phyloP scores from a whole-genome alignment of 2,888 invertebrate species.

The Seira musarum region DNA sequence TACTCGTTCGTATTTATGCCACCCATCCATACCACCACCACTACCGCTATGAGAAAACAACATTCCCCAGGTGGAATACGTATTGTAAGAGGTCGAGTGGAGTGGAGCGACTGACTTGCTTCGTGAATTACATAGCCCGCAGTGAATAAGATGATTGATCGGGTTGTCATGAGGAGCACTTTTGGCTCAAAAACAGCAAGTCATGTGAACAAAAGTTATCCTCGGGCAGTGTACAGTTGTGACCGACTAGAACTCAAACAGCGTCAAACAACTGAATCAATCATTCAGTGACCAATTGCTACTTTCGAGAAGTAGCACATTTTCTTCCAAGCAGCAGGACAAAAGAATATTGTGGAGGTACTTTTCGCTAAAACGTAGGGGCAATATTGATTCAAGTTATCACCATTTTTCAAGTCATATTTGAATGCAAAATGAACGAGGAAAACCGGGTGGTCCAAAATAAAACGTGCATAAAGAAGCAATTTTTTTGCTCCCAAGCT shows the following conservation, averaged over 20 bases:
- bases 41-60: slow-evolving; percentile 18
- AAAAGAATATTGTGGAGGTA: too few species aligned
- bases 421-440: too few species aligned
- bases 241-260: neutral
- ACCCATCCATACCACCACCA: too few species aligned
- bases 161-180: slow-evolving; percentile 34
- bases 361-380: too few species aligned
- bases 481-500: too few species aligned
- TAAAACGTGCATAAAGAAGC: too few species aligned
- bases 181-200: neutral
- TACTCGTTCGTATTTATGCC: too few species aligned
- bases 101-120: neutral
- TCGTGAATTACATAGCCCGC: neutral
- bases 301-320: slow-evolving; percentile 20
- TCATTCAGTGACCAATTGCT: slow-evolving; percentile 34
- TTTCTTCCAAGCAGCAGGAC: too few species aligned
- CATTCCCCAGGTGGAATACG: slow-evolving; percentile 12
- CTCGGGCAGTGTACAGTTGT: neutral
- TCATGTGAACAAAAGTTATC: neutral
- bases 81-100: slow-evolving; percentile 23
- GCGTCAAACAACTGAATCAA: slow-evolving; percentile 25
- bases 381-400: too few species aligned
- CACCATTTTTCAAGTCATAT: too few species aligned
- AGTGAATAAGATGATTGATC: slow-evolving; percentile 45
- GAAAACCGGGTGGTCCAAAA: too few species aligned